Percentiles rank a stretch among this genome's conserved stretches.
These are phyloP conservation scores for Podarcis muralis DNA, from an alignment of 2,113 vertebrate species.

Conservation along the genomic window DNA sequence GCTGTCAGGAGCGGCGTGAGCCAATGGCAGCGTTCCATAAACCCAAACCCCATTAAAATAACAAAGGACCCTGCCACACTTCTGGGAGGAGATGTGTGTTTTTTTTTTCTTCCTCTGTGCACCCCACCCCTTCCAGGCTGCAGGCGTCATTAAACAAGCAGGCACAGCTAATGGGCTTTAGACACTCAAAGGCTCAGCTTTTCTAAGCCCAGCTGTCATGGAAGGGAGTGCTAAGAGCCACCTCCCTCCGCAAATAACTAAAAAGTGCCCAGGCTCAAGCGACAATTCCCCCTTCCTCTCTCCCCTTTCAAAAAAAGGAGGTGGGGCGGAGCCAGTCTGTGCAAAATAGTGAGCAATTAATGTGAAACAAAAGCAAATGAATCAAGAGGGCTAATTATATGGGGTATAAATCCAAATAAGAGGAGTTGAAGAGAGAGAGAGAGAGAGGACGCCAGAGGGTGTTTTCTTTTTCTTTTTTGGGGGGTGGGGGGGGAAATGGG, in stretches of 20 bases:
- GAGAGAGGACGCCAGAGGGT: too few species aligned
- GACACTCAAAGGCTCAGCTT: conserved; percentile 70
- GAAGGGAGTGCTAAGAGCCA: conserved; percentile 79
- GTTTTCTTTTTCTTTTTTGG: background rate
- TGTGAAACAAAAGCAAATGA: conserved; percentile 73
- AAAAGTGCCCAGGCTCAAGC: background rate
- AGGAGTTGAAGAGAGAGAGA: background rate
- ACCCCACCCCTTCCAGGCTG: conserved; percentile 77
- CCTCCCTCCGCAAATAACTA: background rate
- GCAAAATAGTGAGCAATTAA: conserved; percentile 75
- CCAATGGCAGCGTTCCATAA: conserved; percentile 81
- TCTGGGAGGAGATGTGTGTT: conserved; percentile 84
- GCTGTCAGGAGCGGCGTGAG: conserved; percentile 60
- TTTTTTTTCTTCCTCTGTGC: conserved; percentile 46
- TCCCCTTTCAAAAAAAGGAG: conserved; percentile 54
- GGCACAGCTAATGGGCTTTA: conserved; percentile 95
- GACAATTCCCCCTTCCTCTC: background rate
- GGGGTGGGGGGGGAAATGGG: background rate
- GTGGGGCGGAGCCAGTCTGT: conserved; percentile 58
- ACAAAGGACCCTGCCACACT: conserved; percentile 92
- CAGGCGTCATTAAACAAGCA: conserved; percentile 86
- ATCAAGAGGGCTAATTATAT: conserved; percentile 56
- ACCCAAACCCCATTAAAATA: conserved; percentile 88
- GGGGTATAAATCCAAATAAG: conserved; percentile 21
- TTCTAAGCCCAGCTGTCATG: conserved; percentile 88